Base-by-base conservation (phyloP, 1,140 invertebrate species). In the Diabrotica virgifera region DNA sequence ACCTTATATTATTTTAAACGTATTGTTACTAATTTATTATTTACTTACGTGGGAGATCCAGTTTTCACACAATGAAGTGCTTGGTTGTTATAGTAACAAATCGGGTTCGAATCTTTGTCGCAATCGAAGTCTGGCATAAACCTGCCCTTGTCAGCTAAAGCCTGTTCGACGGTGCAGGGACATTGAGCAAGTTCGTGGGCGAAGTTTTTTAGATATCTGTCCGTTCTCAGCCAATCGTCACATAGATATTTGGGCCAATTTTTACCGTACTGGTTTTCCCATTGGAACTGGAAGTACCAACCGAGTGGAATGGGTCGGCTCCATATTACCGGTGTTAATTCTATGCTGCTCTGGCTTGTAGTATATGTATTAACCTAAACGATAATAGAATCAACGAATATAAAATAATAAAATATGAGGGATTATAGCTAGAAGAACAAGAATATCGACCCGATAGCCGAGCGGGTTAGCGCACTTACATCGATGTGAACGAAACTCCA, bases 21-120 rank as follows among this genome's bases (percentile, higher is more conserved):
- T 24, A 24, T 24, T 24, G 24, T 24, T 24, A 4, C 24, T 24
- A 14, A 12, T 36, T 24, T 5, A 7, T 9, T 57, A 35, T 36
- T 50, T 59, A 75, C 82, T 85, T 85, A 97, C 95, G 92, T 93
- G 54, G 96, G 94, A 52, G 91, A 86, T 55, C 93, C 94, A 64
- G 93, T 95, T 74, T 90, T 88, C 7, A 98, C 93, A 77, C 96
- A 99, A 79, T 98, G 96, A 10, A 91, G 82, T 35, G 95, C 92
- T 24, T 90, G 91, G 71, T 88, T 86, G 76, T 98, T 93, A 73
- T 93, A 94, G 77, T 88, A 87, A 76, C 96, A 98, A 54, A 89
- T 89, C 5, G 92, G 91, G 80, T 96, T 95, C 5, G 91, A 89
- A 76, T 96, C 93, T 74, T 89, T 91, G 78, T 97, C 95, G 76